A percentile compares a stretch with the other conserved stretches of the same genome.
Evolutionary conservation across 1,140 invertebrate species (phyloP).

Genomic region (Aphis gossypii): DNA sequence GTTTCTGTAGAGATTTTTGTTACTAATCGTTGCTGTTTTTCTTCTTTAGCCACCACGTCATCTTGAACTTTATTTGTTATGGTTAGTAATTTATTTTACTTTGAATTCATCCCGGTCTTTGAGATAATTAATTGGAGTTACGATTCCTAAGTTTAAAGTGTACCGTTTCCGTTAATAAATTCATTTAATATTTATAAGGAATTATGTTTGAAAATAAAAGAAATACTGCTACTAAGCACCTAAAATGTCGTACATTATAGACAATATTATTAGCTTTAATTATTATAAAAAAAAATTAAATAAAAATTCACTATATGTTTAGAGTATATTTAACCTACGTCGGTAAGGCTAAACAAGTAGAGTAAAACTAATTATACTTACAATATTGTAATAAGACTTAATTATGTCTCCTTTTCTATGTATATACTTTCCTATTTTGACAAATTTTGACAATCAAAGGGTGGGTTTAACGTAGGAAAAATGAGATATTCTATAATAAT

Average conservation of each 20-base stretch:
- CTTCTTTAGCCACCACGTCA: background rate
- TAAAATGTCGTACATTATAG: background rate
- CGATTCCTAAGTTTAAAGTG: background rate
- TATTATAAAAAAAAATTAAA: background rate
- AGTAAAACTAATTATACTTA: background rate
- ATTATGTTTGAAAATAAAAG: background rate
- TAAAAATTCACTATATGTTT: background rate
- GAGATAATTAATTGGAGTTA: conserved; percentile 15
- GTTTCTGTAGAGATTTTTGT: background rate
- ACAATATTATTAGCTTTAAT: background rate
- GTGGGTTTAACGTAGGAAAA: background rate
- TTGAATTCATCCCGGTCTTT: background rate
- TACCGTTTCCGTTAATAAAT: background rate
- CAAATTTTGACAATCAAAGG: background rate
- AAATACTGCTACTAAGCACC: background rate
- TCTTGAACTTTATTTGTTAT: conserved; percentile 16
- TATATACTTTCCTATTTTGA: background rate
- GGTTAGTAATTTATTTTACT: conserved; percentile 24
- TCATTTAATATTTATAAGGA: background rate
- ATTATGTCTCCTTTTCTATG: background rate
- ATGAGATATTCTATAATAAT: background rate
- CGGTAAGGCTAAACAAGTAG: background rate
- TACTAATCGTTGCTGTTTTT: conserved; percentile 8
- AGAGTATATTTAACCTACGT: background rate
- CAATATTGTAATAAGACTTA: background rate